A percentile compares a stretch with the other conserved stretches of the same genome.
phyloP scores from a whole-genome alignment of 2,888 invertebrate genomes.

The Fragum sueziense region DNA sequence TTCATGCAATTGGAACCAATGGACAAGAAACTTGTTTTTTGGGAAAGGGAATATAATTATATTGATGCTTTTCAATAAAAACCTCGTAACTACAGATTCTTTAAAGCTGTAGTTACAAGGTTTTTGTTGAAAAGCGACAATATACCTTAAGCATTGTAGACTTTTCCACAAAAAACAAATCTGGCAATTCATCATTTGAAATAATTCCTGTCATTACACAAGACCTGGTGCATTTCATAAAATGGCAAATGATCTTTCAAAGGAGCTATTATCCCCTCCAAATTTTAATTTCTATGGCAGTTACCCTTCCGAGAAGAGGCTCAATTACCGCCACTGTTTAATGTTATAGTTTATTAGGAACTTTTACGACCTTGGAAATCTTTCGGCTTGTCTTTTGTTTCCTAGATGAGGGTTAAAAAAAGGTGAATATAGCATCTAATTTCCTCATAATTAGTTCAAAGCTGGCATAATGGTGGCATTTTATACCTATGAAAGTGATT shows the following conservation, averaged over 20 bases:
- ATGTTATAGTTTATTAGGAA: conserved; percentile 40
- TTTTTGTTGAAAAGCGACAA: too few relatives aligned
- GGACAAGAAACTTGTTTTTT: too few relatives aligned
- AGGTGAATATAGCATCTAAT: conserved; percentile 20
- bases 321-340: conserved; percentile 38
- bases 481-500: conserved; percentile 26
- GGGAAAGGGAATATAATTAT: too few relatives aligned
- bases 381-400: conserved; percentile 27
- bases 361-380: conserved; percentile 33
- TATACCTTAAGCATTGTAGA: too few relatives aligned
- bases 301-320: conserved; percentile 20
- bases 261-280: conserved; percentile 11
- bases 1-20: too few relatives aligned
- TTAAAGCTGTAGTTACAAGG: too few relatives aligned
- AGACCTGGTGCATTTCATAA: conserved; percentile 19
- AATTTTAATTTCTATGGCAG: conserved; percentile 20
- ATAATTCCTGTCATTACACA: conserved; percentile 14
- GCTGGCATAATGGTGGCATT: conserved; percentile 32
- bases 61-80: too few relatives aligned
- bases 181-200: not conserved
- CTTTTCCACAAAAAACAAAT: not conserved
- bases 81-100: too few relatives aligned
- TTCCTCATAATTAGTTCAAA: conserved; percentile 36
- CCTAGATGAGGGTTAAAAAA: conserved; percentile 14
- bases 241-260: not conserved